phyloP scores from a whole-genome alignment of 2,797 vertebrate species.

The Hyperoplus lanceolatus region DNA sequence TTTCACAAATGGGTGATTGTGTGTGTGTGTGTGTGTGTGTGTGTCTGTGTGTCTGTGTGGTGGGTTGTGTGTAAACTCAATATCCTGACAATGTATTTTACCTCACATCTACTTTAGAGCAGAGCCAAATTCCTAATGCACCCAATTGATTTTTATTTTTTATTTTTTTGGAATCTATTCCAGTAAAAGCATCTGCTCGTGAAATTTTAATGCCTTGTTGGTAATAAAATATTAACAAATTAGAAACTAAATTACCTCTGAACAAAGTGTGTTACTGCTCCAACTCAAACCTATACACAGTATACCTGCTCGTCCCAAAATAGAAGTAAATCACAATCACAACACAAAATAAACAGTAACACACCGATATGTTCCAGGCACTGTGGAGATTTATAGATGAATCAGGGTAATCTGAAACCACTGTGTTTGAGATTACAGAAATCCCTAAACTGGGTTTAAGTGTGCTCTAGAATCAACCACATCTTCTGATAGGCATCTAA shows the following conservation, averaged over 20 bases:
- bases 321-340: background rate
- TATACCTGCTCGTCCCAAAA: background rate
- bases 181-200: constrained; percentile 56
- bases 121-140: constrained; percentile 66
- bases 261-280: background rate
- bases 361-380: background rate
- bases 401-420: constrained; percentile 71
- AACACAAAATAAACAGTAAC: background rate
- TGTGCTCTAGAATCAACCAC: constrained; percentile 53
- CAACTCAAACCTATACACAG: background rate
- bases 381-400: constrained; percentile 46
- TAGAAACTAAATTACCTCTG: background rate
- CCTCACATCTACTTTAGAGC: constrained; percentile 36
- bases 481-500: constrained; percentile 61
- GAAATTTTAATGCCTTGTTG: constrained; percentile 58
- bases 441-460: constrained; percentile 73
- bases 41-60: constrained; percentile 2
- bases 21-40: constrained; percentile 1
- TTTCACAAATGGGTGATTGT: constrained; percentile 8
- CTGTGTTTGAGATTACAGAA: constrained; percentile 74
- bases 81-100: constrained; percentile 24
- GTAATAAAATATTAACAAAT: constrained; percentile 28
- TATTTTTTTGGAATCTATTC: constrained; percentile 46
- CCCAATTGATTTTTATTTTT: constrained; percentile 62
- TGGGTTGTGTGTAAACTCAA: constrained; percentile 9